These are phyloP conservation scores for Mesoligia furuncula DNA, from an alignment of 2,888 invertebrate genomes.

Conservation along the genomic window DNA sequence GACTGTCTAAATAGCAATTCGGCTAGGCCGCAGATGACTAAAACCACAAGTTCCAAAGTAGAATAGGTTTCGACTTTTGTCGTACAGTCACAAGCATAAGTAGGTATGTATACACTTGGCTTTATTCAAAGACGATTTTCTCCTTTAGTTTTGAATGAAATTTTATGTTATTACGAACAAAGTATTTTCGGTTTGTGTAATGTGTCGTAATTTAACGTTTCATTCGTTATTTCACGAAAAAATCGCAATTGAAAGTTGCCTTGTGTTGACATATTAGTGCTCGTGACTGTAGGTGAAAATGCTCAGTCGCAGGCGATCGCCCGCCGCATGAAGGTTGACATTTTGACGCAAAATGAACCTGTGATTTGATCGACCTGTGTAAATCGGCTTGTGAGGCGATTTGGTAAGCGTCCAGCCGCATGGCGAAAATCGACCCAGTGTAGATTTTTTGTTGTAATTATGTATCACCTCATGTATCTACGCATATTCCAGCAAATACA, in stretches of 20 bases:
- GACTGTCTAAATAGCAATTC: background rate
- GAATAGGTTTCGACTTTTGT: background rate
- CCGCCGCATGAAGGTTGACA: conserved; percentile 15
- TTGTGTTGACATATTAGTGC: too few relatives aligned
- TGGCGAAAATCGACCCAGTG: background rate
- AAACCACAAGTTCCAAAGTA: background rate
- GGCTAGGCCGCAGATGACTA: background rate
- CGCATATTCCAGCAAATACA: background rate
- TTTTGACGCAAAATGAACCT: background rate
- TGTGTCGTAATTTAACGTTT: too few relatives aligned
- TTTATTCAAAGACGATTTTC: too few relatives aligned
- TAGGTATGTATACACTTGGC: too few relatives aligned
- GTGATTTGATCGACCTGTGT: background rate
- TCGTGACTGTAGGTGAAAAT: too few relatives aligned
- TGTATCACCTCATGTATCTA: too few relatives aligned
- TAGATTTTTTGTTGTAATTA: background rate
- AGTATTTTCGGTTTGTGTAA: too few relatives aligned
- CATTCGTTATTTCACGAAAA: too few relatives aligned
- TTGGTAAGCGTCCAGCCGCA: background rate
- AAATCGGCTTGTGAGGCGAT: background rate
- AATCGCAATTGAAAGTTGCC: too few relatives aligned
- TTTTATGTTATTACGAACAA: too few relatives aligned
- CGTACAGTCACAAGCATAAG: too few relatives aligned
- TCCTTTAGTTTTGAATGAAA: too few relatives aligned
- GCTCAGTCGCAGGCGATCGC: conserved; percentile 54